Conservation (phyloP, 2,113 vertebrate genomes). For the Chloropsis hardwickii region DNA sequence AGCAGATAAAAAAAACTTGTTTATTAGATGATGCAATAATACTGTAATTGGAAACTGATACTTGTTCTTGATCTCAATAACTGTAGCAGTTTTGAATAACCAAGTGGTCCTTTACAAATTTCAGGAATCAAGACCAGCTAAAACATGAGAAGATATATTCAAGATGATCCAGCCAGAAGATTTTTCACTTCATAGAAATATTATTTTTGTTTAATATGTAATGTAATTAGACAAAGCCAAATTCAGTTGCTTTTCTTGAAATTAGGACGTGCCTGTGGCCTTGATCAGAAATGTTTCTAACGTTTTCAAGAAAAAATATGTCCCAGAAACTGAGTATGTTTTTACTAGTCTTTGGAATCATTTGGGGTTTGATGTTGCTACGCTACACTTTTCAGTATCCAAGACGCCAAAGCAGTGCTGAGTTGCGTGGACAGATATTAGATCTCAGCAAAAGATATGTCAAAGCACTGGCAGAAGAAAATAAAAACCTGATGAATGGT, state of each 20-base stretch:
- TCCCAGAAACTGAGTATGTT: constrained; percentile 94
- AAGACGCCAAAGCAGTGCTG: constrained; percentile 87
- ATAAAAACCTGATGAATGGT: constrained; percentile 81
- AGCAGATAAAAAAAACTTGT: not conserved
- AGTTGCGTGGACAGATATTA: constrained; percentile 92
- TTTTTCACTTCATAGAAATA: constrained; percentile 13
- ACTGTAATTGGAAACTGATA: not conserved
- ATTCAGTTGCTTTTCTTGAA: not conserved
- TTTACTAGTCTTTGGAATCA: constrained; percentile 88
- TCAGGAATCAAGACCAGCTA: constrained; percentile 40
- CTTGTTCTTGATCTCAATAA: not conserved
- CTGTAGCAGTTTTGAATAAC: constrained; percentile 9
- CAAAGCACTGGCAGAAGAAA: constrained; percentile 93
- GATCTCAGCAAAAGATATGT: constrained; percentile 95
- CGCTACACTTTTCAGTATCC: constrained; percentile 93
- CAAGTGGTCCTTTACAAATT: constrained; percentile 10
- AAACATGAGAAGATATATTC: constrained; percentile 14
- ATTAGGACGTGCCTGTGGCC: not conserved
- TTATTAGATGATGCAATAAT: not conserved
- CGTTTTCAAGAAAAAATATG: constrained; percentile 89
- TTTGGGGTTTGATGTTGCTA: constrained; percentile 93
- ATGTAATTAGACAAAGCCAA: not conserved
- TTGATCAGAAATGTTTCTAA: constrained; percentile 83
- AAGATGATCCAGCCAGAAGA: constrained; percentile 54
- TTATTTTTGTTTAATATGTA: constrained; percentile 10